Conservation (phyloP, 2,888 invertebrate genomes). For the Drosophila differens region DNA sequence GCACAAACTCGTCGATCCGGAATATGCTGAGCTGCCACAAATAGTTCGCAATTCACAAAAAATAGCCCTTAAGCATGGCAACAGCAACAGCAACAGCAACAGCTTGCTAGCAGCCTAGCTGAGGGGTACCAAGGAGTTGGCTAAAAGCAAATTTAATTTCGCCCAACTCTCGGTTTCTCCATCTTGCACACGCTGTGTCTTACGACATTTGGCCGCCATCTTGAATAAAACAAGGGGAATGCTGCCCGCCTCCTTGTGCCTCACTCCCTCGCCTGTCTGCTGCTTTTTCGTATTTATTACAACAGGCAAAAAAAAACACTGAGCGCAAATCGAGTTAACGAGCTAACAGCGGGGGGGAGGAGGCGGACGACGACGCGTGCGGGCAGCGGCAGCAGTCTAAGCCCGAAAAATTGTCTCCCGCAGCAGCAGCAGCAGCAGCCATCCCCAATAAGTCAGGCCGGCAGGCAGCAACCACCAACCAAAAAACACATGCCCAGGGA, state of each 20-base stretch:
- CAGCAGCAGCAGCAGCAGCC: conserved; percentile 6
- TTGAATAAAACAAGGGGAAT: conserved; percentile 75
- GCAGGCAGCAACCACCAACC: conserved; percentile 47
- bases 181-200: not conserved
- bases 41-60: not conserved
- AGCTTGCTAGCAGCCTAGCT: not conserved
- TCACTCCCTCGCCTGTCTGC: conserved; percentile 1
- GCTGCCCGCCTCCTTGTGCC: conserved; percentile 30
- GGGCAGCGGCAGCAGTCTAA: conserved; percentile 3
- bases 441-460: conserved; percentile 17
- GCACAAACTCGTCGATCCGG: not conserved
- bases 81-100: conserved; percentile 5
- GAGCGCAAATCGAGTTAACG: conserved; percentile 78
- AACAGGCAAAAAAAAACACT: conserved; percentile 39
- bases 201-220: conserved; percentile 57
- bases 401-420: conserved; percentile 53
- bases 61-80: conserved; percentile 1
- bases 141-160: conserved; percentile 45
- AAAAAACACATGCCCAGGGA: conserved; percentile 9
- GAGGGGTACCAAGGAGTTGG: conserved; percentile 31
- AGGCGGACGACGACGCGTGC: not conserved
- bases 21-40: not conserved
- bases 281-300: conserved; percentile 69
- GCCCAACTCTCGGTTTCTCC: conserved; percentile 1
- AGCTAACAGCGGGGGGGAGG: conserved; percentile 70